Evolutionary conservation across 1,140 invertebrate genomes (phyloP), one percentile per base, ranked within the genome.

Genomic region (Homalodisca vitripennis): DNA sequence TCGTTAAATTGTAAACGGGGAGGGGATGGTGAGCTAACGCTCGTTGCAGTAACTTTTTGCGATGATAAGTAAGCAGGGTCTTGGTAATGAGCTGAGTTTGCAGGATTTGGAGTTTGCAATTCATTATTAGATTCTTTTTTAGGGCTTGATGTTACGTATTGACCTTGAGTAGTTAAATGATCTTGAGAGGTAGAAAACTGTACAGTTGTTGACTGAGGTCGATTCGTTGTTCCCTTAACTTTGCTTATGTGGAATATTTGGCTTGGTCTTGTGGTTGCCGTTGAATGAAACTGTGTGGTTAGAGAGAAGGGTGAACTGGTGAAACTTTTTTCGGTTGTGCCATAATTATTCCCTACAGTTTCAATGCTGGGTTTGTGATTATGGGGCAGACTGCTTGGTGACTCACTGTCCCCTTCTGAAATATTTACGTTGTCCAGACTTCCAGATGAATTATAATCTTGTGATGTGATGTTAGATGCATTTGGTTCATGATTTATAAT

Each of bases 241-340:
- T 41, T 68, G n/a, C 55, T 60, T 22, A 60, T 60, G 27, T 60
- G 55, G 29, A 27, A 60, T 6, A 60, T 60, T 30, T 60, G 55
- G n/a, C 55, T 60, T 60, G 55, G 55, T 60, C 55, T 60, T 60
- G 26, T 22, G 2, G 31, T 68, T 14, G 3, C 41, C 1, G 17
- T 22, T 14, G 34, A 32, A n/a, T 57, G 27, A 68, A 48, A 10
- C 57, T 60, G 3, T 30, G 67, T 46, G 12, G 51, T 29, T 22
- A 29, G 26, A 1, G n/a, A 10, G 10, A 30, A 30, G 14, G 22
- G 26, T 6, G 55, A 60, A 30, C 27, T 60, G 6, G 55, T 60
- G 29, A 30, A 60, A 6, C 55, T 24, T 60, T 26, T 60, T 3
- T 30, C 55, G 6, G 22, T 60, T 27, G 22, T 60, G 3, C 29